A percentile compares a stretch with the other conserved stretches of the same genome.
phyloP scores from a whole-genome alignment of 2,113 vertebrate genomes.

The Alligator sinensis region DNA sequence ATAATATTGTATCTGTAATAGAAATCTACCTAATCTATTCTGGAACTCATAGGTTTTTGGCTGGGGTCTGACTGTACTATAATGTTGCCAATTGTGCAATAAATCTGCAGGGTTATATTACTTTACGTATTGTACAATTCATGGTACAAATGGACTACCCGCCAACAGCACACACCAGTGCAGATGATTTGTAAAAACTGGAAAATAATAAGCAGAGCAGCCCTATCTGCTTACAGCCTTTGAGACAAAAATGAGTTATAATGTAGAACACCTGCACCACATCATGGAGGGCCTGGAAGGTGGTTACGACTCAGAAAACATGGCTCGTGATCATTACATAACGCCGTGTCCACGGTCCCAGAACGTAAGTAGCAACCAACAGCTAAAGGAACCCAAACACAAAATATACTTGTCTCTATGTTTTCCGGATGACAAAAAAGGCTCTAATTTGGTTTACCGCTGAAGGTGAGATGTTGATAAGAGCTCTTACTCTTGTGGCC shows the following conservation, averaged over 20 bases:
- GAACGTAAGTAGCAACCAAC: neutral
- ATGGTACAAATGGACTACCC: constrained; percentile 73
- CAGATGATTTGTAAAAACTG: constrained; percentile 67
- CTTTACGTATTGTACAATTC: constrained; percentile 75
- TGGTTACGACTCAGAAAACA: constrained; percentile 69
- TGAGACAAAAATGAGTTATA: constrained; percentile 72
- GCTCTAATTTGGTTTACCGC: neutral
- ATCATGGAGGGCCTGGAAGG: constrained; percentile 75
- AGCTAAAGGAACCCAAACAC: neutral
- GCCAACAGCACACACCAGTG: constrained; percentile 53
- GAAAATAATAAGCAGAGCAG: constrained; percentile 52
- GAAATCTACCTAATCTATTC: constrained; percentile 53
- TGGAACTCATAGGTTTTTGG: constrained; percentile 58
- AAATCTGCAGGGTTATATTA: constrained; percentile 75
- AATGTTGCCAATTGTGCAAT: constrained; percentile 71
- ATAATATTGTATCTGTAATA: constrained; percentile 47
- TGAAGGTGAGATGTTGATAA: constrained; percentile 16
- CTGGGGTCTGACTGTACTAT: constrained; percentile 64
- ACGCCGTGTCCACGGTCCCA: constrained; percentile 5
- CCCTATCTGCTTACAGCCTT: constrained; percentile 72
- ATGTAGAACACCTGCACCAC: constrained; percentile 76
- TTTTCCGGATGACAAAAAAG: constrained; percentile 12
- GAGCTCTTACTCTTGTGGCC: neutral
- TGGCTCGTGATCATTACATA: constrained; percentile 39
- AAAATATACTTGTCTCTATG: neutral